These are phyloP conservation scores for Drosophila quasianomalipes DNA, from an alignment of 2,888 invertebrate genomes.

Conservation along the genomic window DNA sequence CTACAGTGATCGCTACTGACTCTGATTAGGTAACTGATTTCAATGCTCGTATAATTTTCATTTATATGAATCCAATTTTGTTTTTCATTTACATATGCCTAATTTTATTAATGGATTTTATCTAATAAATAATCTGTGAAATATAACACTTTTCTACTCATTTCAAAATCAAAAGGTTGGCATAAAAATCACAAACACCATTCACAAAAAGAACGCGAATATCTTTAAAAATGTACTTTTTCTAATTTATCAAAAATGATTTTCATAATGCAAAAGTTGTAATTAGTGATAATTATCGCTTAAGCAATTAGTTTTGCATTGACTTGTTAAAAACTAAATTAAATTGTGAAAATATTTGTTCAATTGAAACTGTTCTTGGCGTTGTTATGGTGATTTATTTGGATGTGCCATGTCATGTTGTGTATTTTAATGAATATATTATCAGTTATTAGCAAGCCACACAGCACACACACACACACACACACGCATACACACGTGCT, in stretches of 20 bases:
- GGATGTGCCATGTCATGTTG: slow-evolving; percentile 50
- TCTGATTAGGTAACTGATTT: not conserved
- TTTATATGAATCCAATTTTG: not conserved
- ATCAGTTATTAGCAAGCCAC: slow-evolving; percentile 25
- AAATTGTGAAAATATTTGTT: not conserved
- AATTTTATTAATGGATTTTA: not conserved
- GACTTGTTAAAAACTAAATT: slow-evolving; percentile 1
- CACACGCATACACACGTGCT: slow-evolving; percentile 17
- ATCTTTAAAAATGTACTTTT: not conserved
- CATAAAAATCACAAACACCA: not conserved
- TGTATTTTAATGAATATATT: slow-evolving; percentile 30
- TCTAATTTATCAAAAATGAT: not conserved
- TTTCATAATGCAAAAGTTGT: not conserved
- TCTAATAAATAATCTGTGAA: not conserved
- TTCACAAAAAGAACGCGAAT: not conserved
- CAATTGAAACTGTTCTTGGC: slow-evolving; percentile 1
- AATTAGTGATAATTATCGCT: slow-evolving; percentile 4
- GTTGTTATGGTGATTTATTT: slow-evolving; percentile 8
- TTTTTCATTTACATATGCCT: not conserved
- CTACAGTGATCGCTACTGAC: not conserved
- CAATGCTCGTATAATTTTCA: not conserved
- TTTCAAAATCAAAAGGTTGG: not conserved
- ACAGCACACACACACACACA: slow-evolving; percentile 17
- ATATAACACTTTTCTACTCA: not conserved
- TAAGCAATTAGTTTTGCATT: not conserved